A percentile compares a stretch with the other conserved stretches of the same genome.
Evolutionary conservation across 2,888 invertebrate species (phyloP).

Genomic region (Nomada hirtipes): DNA sequence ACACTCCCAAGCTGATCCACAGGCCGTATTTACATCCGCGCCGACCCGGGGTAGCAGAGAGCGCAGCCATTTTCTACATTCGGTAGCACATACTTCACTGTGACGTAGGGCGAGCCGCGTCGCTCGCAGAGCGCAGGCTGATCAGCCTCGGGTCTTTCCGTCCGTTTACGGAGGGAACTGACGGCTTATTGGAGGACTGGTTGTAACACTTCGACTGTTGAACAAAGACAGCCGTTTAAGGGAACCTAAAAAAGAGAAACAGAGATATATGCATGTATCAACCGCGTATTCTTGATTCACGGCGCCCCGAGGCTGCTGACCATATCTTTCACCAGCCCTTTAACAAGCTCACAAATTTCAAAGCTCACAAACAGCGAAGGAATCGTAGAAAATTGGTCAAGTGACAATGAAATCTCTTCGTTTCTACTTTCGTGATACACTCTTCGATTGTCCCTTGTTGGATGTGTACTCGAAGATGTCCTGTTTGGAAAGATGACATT

Average conservation of each 20-base stretch:
- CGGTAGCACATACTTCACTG: constrained; percentile 83
- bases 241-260: constrained; percentile 8
- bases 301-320: background rate
- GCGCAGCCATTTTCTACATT: constrained; percentile 84
- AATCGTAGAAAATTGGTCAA: too few species aligned
- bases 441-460: too few species aligned
- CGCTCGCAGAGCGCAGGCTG: constrained; percentile 72
- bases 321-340: too few species aligned
- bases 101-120: constrained; percentile 76
- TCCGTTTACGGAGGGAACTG: constrained; percentile 38
- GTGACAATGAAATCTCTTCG: too few species aligned
- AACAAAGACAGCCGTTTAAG: constrained; percentile 19
- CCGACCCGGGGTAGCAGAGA: constrained; percentile 79
- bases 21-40: constrained; percentile 81
- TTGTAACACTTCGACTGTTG: constrained; percentile 28
- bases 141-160: constrained; percentile 65
- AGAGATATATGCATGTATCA: constrained; percentile 10
- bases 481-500: too few species aligned
- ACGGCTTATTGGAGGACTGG: constrained; percentile 32
- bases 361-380: too few species aligned
- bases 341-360: too few species aligned
- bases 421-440: too few species aligned
- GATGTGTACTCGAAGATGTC: too few species aligned
- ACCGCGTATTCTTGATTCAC: constrained; percentile 27
- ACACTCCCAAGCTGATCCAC: constrained; percentile 77